Conservation (phyloP, 2,113 vertebrate species). For the Bambusicola thoracicus region DNA sequence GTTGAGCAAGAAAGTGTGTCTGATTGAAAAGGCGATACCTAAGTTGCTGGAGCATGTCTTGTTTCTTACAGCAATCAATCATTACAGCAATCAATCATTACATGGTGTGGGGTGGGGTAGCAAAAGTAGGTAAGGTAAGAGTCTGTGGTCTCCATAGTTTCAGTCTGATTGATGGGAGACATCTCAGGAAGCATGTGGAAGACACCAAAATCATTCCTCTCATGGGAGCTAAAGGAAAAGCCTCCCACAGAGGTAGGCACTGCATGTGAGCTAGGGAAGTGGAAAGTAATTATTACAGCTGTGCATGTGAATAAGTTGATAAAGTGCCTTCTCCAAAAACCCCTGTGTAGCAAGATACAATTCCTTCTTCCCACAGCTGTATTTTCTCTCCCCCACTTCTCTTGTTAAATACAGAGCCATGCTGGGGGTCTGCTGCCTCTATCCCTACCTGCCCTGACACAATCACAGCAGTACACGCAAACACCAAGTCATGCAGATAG, state of each 20-base stretch:
- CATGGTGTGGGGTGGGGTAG: not conserved
- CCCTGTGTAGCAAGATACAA: not conserved
- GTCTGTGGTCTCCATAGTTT: not conserved
- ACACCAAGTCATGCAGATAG: not conserved
- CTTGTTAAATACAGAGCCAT: not conserved
- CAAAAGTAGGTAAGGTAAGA: not conserved
- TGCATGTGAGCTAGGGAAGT: not conserved
- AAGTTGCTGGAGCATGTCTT: not conserved
- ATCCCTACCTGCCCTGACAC: not conserved
- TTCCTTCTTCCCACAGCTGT: not conserved
- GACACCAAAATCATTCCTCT: conserved; percentile 11
- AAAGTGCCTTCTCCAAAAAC: not conserved
- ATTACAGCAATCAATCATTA: not conserved
- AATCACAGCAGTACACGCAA: not conserved
- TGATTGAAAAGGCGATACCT: not conserved
- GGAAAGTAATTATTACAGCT: conserved; percentile 37
- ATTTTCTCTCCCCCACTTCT: not conserved
- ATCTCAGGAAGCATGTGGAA: not conserved
- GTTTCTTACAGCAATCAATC: not conserved
- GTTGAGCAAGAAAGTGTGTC: not conserved
- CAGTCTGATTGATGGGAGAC: not conserved
- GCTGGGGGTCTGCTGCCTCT: not conserved
- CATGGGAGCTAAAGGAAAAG: conserved; percentile 24
- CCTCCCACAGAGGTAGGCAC: not conserved
- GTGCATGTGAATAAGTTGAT: not conserved